Conservation (phyloP, 2,113 vertebrate species). For the Nannobrachium achirus region DNA sequence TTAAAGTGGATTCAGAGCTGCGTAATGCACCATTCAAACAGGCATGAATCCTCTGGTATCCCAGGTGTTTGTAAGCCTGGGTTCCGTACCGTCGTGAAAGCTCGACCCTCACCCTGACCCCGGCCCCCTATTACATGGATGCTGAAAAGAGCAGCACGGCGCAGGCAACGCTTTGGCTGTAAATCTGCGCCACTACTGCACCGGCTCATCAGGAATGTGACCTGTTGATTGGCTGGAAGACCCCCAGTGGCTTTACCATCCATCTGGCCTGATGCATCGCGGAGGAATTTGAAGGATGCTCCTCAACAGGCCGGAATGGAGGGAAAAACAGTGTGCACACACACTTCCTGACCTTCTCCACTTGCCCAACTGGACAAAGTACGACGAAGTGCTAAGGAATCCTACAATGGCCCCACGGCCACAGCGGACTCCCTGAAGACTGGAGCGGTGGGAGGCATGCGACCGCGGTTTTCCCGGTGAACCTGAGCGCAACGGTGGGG, state of each 20-base stretch:
- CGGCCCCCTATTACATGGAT: constrained; percentile 26
- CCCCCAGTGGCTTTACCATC: constrained; percentile 1
- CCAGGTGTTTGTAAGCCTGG: constrained; percentile 13
- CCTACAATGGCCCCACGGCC: neutral
- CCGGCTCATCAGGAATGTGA: constrained; percentile 53
- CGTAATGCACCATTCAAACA: constrained; percentile 19
- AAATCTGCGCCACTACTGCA: constrained; percentile 24
- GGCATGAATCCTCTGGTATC: neutral
- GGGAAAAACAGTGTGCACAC: constrained; percentile 45
- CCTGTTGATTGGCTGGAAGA: constrained; percentile 1
- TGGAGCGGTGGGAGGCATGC: constrained; percentile 19
- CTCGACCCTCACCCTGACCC: constrained; percentile 38
- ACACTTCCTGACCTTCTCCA: constrained; percentile 43
- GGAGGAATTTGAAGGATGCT: constrained; percentile 58
- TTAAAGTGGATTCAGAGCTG: constrained; percentile 12
- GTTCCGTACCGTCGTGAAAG: constrained; percentile 28
- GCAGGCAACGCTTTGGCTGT: constrained; percentile 14
- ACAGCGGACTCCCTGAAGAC: constrained; percentile 23
- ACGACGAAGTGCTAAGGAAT: neutral
- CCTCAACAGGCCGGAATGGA: constrained; percentile 35
- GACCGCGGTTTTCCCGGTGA: no score
- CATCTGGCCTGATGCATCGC: constrained; percentile 38
- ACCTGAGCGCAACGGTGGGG: no score
- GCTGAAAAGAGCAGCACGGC: constrained; percentile 44
- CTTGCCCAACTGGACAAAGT: constrained; percentile 26